Evolutionary conservation across 2,797 vertebrate genomes (phyloP).

Genomic region (Characodon lateralis): DNA sequence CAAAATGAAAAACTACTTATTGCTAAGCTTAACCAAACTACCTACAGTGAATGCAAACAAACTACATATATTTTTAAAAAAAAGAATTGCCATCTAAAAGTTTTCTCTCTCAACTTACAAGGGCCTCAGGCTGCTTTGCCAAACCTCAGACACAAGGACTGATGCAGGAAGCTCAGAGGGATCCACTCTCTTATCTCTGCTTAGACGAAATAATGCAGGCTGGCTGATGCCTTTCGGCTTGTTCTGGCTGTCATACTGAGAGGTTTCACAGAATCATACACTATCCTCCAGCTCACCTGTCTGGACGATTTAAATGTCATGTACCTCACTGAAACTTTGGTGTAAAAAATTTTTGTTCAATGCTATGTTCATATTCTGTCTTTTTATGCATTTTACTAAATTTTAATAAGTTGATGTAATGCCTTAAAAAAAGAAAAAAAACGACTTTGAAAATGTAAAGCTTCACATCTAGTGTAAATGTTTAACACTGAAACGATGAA

Average conservation of each 20-base stretch:
- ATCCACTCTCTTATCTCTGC: constrained; percentile 53
- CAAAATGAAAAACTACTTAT: not conserved
- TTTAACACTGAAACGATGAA: not conserved
- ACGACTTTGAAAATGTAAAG: not conserved
- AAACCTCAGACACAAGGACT: constrained; percentile 38
- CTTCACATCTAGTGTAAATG: not conserved
- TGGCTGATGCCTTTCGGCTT: constrained; percentile 35
- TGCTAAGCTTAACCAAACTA: not conserved
- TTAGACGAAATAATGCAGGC: constrained; percentile 36
- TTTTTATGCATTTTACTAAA: not conserved
- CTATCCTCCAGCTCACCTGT: constrained; percentile 8
- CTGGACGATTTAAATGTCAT: constrained; percentile 7
- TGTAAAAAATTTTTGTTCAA: not conserved
- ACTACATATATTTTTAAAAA: not conserved
- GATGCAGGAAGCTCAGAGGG: constrained; percentile 39
- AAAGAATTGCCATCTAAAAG: constrained; percentile 34
- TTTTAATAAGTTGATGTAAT: not conserved
- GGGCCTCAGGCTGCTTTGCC: constrained; percentile 41
- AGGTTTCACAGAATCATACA: constrained; percentile 19
- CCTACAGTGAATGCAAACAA: not conserved
- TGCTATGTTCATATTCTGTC: not conserved
- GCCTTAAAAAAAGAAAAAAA: not conserved
- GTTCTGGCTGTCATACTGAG: constrained; percentile 25
- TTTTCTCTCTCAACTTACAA: constrained; percentile 30
- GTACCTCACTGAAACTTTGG: constrained; percentile 6